Conservation (phyloP, 2,797 vertebrate species). For the Semaprochilodus insignis region DNA sequence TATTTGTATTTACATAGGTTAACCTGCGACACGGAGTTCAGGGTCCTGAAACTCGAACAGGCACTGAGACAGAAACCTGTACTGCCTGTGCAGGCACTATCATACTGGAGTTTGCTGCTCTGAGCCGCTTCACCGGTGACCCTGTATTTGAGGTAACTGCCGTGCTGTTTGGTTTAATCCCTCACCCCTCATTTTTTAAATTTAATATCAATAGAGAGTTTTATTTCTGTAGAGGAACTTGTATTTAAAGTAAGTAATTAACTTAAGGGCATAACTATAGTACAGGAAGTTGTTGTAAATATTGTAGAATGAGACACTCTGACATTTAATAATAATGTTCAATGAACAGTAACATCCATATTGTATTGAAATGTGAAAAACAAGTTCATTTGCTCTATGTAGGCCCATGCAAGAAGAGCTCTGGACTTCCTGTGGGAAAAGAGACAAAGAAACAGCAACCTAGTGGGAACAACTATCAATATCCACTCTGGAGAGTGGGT, state of each 20-base stretch:
- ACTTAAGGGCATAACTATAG: too few species aligned
- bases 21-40: conserved; percentile 94
- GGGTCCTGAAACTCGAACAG: conserved; percentile 93
- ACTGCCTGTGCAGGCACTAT: conserved; percentile 97
- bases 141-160: conserved; percentile 92
- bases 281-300: too few species aligned
- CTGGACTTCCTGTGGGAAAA: conserved; percentile 99
- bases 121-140: conserved; percentile 96
- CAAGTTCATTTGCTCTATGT: conserved; percentile 1
- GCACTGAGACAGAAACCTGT: conserved; percentile 97
- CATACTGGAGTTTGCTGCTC: conserved; percentile 97
- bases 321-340: too few species aligned
- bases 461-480: conserved; percentile 98
- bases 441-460: conserved; percentile 97
- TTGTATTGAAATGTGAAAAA: neutral
- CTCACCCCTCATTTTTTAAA: too few species aligned
- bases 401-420: conserved; percentile 95
- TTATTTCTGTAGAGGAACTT: too few species aligned
- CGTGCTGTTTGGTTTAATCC: neutral
- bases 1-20: conserved; percentile 75
- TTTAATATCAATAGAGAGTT: too few species aligned
- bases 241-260: too few species aligned
- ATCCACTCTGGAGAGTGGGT: conserved; percentile 99
- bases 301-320: too few species aligned
- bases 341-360: too few species aligned